phyloP scores from a whole-genome alignment of 2,888 invertebrate species.

The Spicauda simplicius region DNA sequence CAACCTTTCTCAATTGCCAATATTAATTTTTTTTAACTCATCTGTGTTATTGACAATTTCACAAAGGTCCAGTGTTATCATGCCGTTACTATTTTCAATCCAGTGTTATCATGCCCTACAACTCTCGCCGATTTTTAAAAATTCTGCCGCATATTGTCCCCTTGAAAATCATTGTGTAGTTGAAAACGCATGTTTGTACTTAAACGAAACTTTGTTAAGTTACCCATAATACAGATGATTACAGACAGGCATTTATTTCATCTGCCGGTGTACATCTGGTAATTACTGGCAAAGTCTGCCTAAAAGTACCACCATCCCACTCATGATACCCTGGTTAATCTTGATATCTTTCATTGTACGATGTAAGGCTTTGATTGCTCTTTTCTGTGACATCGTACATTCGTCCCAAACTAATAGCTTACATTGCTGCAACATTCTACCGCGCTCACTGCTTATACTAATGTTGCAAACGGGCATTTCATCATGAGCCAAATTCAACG shows the following conservation, averaged over 20 bases:
- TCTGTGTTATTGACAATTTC: no score
- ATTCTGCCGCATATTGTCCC: background rate
- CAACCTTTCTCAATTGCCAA: no score
- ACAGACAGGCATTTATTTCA: conserved; percentile 45
- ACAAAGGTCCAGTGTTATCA: no score
- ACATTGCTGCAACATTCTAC: conserved; percentile 38
- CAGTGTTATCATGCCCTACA: no score
- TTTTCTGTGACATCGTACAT: conserved; percentile 37
- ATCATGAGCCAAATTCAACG: conserved; percentile 41
- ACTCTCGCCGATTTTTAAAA: no score
- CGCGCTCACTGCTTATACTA: conserved; percentile 41
- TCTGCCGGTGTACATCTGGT: conserved; percentile 41
- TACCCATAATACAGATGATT: conserved; percentile 37
- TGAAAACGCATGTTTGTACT: background rate
- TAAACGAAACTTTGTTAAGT: background rate
- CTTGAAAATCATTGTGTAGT: background rate
- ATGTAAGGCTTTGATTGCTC: conserved; percentile 38
- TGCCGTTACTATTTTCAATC: no score
- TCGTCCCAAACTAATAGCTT: conserved; percentile 42
- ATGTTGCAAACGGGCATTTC: conserved; percentile 32
- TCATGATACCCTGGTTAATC: conserved; percentile 38
- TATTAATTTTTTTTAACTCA: no score
- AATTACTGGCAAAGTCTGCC: no score
- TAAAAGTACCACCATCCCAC: conserved; percentile 39
- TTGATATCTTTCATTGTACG: conserved; percentile 36